Conservation (phyloP, 2,797 vertebrate species). For the Loris lydekkerianus region DNA sequence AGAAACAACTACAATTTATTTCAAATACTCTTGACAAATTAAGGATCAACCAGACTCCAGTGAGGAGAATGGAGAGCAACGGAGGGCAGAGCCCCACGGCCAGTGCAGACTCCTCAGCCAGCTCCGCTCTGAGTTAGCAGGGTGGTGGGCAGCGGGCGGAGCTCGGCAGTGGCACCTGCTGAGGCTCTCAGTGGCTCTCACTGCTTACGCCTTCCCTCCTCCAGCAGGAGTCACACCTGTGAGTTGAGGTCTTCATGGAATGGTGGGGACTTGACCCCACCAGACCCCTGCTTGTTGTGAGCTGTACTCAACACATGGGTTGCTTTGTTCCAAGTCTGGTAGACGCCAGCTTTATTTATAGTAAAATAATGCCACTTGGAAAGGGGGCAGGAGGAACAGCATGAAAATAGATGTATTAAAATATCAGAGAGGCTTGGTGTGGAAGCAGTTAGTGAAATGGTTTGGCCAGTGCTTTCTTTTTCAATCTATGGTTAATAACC, state of each 20-base stretch:
- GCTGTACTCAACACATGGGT: not conserved
- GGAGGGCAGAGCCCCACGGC: accelerated
- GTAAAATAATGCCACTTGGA: constrained; percentile 5
- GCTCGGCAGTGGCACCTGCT: accelerated
- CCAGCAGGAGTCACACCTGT: not conserved
- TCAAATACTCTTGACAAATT: not conserved
- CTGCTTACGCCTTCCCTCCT: not conserved
- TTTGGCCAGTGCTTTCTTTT: constrained; percentile 24
- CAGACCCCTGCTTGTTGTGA: accelerated
- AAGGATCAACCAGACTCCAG: not conserved
- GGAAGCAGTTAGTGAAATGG: not conserved
- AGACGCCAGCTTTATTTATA: not conserved
- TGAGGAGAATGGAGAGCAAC: not conserved
- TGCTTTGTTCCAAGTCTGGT: not conserved
- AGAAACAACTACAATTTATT: not conserved
- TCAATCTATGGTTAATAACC: constrained; percentile 36
- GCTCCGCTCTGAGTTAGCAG: not conserved
- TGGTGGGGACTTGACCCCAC: not conserved
- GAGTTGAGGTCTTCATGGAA: not conserved
- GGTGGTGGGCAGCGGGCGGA: accelerated
- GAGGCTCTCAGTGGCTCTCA: accelerated
- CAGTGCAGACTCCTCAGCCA: accelerated
- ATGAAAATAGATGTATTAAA: not conserved
- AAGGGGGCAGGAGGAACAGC: not conserved
- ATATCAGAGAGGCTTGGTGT: not conserved